Evolutionary conservation across 1,140 invertebrate genomes (phyloP).

Genomic region (Euwallacea fornicatus): DNA sequence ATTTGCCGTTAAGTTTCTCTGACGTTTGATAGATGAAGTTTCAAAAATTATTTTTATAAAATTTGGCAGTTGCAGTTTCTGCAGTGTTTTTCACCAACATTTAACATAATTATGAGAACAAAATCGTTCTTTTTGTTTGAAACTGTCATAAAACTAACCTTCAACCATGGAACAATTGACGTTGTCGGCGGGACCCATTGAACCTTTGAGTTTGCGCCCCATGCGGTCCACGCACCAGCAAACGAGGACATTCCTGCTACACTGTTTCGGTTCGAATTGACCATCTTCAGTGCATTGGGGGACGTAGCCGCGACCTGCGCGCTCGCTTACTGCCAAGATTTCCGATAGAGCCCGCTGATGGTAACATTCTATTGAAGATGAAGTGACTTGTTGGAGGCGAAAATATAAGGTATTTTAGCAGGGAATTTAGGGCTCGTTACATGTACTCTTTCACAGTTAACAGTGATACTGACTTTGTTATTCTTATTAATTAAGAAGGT

Average conservation of each 20-base stretch:
- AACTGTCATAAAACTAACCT: conserved; percentile 39
- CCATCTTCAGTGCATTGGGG: conserved; percentile 76
- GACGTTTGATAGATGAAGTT: too few relatives aligned
- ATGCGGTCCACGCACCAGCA: conserved; percentile 83
- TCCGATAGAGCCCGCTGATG: conserved; percentile 77
- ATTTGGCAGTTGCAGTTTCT: too few relatives aligned
- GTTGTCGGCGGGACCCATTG: conserved; percentile 73
- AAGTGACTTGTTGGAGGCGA: neutral
- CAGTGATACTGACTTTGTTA: neutral
- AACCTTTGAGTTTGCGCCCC: conserved; percentile 73
- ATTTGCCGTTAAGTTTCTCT: too few relatives aligned
- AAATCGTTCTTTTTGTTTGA: too few relatives aligned
- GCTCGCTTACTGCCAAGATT: conserved; percentile 73
- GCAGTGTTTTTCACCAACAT: too few relatives aligned
- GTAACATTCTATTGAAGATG: conserved; percentile 60
- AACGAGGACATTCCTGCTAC: conserved; percentile 78
- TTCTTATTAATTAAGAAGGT: neutral
- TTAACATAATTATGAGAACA: too few relatives aligned
- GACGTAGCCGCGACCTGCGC: conserved; percentile 77
- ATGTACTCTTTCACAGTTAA: neutral
- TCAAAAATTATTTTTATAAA: too few relatives aligned
- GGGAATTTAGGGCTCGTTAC: neutral
- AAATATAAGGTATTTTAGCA: neutral
- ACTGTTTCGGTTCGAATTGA: conserved; percentile 71
- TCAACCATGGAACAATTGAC: conserved; percentile 63